phyloP scores from a whole-genome alignment of 2,888 invertebrate genomes.

The Timema podura region DNA sequence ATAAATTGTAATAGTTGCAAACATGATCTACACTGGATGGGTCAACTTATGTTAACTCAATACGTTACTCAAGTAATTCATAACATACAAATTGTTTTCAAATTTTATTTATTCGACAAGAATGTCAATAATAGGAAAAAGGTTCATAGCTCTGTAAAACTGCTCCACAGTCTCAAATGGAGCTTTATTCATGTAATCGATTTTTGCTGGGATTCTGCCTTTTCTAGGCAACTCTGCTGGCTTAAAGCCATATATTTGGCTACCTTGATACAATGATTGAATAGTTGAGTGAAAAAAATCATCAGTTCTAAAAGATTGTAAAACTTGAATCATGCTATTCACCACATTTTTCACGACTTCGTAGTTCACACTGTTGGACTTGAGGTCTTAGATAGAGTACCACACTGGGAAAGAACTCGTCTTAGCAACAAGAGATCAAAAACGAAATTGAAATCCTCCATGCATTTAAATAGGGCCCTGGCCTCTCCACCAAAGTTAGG shows the following conservation, averaged over 20 bases:
- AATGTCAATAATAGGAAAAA: constrained; percentile 3
- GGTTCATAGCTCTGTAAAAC: not conserved
- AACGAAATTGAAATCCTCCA: no score
- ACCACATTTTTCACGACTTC: not conserved
- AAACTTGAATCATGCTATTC: not conserved
- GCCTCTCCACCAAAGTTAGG: constrained; percentile 2
- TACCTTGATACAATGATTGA: not conserved
- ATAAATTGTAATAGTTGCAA: not conserved
- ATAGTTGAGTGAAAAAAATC: constrained; percentile 1
- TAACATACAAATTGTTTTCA: not conserved
- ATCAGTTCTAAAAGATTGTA: not conserved
- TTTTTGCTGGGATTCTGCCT: not conserved
- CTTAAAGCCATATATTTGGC: no score
- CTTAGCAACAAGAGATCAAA: not conserved
- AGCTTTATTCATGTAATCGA: not conserved
- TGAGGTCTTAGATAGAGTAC: constrained; percentile 2
- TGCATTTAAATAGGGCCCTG: constrained; percentile 5
- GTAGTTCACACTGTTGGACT: not conserved
- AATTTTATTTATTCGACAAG: not conserved
- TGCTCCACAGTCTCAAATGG: not conserved
- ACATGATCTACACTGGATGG: not conserved
- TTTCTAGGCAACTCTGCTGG: no score
- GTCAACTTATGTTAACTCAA: constrained; percentile 8
- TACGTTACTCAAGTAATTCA: not conserved
- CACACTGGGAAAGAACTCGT: not conserved